Percentiles rank a stretch among this genome's conserved stretches.
Conservation (phyloP, 2,888 invertebrate genomes). For the Aphrophora alni region DNA sequence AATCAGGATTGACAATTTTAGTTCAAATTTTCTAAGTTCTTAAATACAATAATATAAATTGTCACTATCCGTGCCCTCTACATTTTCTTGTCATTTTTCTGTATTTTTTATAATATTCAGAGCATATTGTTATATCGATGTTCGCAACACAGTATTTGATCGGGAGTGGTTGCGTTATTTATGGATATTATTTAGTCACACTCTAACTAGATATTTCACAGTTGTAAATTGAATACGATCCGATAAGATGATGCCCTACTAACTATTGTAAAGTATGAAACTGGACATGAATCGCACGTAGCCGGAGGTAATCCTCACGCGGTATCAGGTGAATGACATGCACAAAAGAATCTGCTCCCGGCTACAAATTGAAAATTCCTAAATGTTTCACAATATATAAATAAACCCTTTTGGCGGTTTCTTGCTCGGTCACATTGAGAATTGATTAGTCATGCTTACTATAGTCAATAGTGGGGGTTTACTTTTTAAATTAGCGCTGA, state of each 20-base stretch:
- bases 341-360: background rate
- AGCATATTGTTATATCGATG: too few species aligned
- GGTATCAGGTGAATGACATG: background rate
- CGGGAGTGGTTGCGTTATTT: too few species aligned
- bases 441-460: constrained; percentile 1
- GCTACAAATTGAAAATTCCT: constrained; percentile 6
- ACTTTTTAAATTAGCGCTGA: background rate
- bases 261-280: background rate
- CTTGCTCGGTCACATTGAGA: background rate
- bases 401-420: constrained; percentile 7
- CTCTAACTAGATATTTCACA: background rate
- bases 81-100: too few species aligned
- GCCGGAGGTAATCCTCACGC: background rate
- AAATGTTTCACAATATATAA: constrained; percentile 9
- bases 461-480: background rate
- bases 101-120: too few species aligned
- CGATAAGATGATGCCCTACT: background rate
- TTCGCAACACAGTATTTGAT: too few species aligned
- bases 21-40: too few species aligned
- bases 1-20: too few species aligned
- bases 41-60: too few species aligned
- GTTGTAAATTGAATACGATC: background rate
- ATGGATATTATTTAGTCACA: background rate
- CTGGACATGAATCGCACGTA: too few species aligned
- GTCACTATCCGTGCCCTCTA: too few species aligned